phyloP scores from a whole-genome alignment of 2,888 invertebrate genomes.

The Stictocephala bisonia region DNA sequence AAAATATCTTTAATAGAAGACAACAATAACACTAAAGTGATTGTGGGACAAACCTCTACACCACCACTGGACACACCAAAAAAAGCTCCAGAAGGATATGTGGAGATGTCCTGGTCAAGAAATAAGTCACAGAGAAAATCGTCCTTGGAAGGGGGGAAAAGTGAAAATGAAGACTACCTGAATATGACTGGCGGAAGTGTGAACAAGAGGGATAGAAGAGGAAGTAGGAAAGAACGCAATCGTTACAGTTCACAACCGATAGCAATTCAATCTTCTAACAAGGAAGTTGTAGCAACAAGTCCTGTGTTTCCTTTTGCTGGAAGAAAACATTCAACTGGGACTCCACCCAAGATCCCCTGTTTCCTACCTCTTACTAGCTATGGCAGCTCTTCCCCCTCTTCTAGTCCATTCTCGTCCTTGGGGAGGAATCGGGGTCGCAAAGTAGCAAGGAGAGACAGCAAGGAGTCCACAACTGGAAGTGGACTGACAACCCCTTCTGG shows the following conservation, averaged over 20 bases:
- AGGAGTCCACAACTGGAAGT: conserved; percentile 60
- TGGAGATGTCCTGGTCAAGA: conserved; percentile 72
- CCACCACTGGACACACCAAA: conserved; percentile 57
- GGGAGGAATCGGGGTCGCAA: conserved; percentile 62
- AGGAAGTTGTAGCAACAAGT: conserved; percentile 58
- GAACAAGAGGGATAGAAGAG: conserved; percentile 61
- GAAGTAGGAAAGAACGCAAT: conserved; percentile 62
- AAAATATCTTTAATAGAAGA: conserved; percentile 55
- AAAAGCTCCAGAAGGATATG: conserved; percentile 71
- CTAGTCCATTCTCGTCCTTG: conserved; percentile 66
- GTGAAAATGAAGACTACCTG: conserved; percentile 67
- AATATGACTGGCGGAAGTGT: conserved; percentile 66
- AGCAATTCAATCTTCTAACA: conserved; percentile 66
- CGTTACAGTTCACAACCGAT: conserved; percentile 73
- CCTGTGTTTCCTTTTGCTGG: conserved; percentile 58
- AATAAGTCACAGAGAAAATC: conserved; percentile 40
- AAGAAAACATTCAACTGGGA: conserved; percentile 64
- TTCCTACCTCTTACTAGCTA: conserved; percentile 66
- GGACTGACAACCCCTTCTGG: conserved; percentile 70
- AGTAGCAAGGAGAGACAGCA: conserved; percentile 64
- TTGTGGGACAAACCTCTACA: conserved; percentile 49
- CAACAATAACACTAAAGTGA: conserved; percentile 56
- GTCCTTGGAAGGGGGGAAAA: conserved; percentile 52
- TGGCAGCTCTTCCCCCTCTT: conserved; percentile 64
- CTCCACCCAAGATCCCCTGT: conserved; percentile 65